Base-by-base conservation (phyloP, 53 echinoderm and acorn worm genomes). In the Echinarachnius parma region DNA sequence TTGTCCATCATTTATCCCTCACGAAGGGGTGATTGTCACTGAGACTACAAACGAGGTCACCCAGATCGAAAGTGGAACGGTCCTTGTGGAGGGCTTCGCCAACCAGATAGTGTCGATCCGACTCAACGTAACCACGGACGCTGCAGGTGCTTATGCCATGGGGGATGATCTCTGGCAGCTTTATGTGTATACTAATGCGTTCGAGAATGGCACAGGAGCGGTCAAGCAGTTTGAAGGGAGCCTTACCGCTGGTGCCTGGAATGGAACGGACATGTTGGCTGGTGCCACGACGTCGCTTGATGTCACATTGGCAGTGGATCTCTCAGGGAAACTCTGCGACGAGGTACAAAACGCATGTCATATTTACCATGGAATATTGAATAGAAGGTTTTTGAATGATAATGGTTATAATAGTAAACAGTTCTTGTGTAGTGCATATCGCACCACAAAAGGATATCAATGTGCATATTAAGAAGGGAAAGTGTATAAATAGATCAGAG, bases 81-180 rank as follows among this genome's bases (percentile, higher is more conserved):
- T 44, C 18, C 57, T 72, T 4, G 57, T 72, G 5, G 74, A 72
- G 27, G 74, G 58, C 29, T 72, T 72, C 27, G 16, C 74, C 25
- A 36, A 37, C 57, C 74, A 72, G 57, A 28, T 11, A 1, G 74
- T 72, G 11, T 16, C 36, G 8, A 24, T 72, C 2, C 18, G 3
- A 3, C 35, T 72, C 9, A 25, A 34, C 18, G 37, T 72, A 5
- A 56, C 74, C 18, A 72, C 74, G 2, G 29, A 72, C 19, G 23
- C 15, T 24, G 34, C 5, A 9, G 74, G 56, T 0, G 74, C 74
- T 16, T 5, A 10, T 18, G 36, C 36, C 36, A 13, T 61, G 3
- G 80, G 80, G 9, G 62, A 71, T 23, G 74, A 59, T 3, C 84
- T 84, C n/a, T 84, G 84, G 84, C 27, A 55, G 48, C 78, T 72